phyloP scores from a whole-genome alignment of 2,113 vertebrate species.

The Tachuris rubrigastra region DNA sequence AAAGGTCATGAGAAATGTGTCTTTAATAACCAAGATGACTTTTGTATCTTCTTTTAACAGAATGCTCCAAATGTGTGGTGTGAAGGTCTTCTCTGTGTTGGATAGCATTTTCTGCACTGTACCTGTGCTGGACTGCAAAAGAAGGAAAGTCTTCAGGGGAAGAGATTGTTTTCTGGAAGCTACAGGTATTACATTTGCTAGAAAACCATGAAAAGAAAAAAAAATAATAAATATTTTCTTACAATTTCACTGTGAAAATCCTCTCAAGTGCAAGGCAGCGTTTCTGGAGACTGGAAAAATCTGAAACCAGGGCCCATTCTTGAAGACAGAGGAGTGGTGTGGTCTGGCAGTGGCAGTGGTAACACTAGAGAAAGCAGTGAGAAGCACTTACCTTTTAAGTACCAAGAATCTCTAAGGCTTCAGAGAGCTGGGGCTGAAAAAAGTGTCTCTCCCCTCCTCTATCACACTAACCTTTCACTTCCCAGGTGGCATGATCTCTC shows the following conservation, averaged over 20 bases:
- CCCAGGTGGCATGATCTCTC: background rate
- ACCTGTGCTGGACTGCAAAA: background rate
- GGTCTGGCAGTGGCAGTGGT: background rate
- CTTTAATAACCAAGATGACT: background rate
- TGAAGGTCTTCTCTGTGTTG: background rate
- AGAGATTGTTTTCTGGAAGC: background rate
- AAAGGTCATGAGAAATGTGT: background rate
- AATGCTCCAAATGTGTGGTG: background rate
- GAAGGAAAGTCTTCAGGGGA: background rate
- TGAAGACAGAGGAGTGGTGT: background rate
- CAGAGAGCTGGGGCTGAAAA: background rate
- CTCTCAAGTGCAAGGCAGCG: background rate
- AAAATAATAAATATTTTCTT: background rate
- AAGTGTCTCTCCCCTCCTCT: background rate
- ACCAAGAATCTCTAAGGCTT: background rate
- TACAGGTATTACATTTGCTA: background rate
- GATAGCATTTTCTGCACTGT: background rate
- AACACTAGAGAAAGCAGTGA: background rate
- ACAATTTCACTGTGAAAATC: background rate
- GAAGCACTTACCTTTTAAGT: background rate
- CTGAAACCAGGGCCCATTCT: background rate
- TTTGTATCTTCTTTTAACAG: background rate
- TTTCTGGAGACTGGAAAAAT: background rate
- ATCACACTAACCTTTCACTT: background rate
- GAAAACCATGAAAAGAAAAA: background rate